Percentiles rank a stretch among this genome's conserved stretches.
phyloP scores from a whole-genome alignment of 1,140 invertebrate genomes.

The Lasioglossum baleicum region DNA sequence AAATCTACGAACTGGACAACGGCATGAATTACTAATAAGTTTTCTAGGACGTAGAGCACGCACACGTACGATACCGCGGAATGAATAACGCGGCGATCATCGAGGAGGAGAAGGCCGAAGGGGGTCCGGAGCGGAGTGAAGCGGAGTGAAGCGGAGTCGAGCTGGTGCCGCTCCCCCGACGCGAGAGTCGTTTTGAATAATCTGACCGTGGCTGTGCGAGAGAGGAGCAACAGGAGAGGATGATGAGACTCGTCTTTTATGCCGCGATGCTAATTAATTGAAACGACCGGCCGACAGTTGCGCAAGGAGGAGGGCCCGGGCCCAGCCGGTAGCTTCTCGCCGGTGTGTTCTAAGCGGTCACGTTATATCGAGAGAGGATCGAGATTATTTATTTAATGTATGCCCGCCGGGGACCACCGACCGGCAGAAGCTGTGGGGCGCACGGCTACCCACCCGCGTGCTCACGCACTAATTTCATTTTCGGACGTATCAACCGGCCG shows the following conservation, averaged over 20 bases:
- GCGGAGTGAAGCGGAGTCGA: not conserved
- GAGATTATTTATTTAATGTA: slow-evolving; percentile 65
- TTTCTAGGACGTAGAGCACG: slow-evolving; percentile 56
- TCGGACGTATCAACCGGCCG: slow-evolving; percentile 40
- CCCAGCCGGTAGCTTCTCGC: slow-evolving; percentile 51
- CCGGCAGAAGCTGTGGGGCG: slow-evolving; percentile 55
- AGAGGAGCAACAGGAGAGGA: slow-evolving; percentile 34
- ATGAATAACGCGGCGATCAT: slow-evolving; percentile 46
- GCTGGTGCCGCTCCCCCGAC: slow-evolving; percentile 26
- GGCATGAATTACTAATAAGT: slow-evolving; percentile 54
- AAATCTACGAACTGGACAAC: slow-evolving; percentile 56
- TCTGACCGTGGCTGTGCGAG: slow-evolving; percentile 31
- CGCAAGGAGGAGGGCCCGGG: slow-evolving; percentile 55
- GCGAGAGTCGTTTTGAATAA: slow-evolving; percentile 60
- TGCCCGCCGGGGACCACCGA: slow-evolving; percentile 56
- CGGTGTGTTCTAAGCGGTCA: slow-evolving; percentile 58
- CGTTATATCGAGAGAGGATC: slow-evolving; percentile 43
- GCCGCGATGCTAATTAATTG: slow-evolving; percentile 65
- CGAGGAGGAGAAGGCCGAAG: no score
- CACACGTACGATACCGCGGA: slow-evolving; percentile 48
- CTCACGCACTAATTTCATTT: slow-evolving; percentile 61
- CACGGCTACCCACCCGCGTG: slow-evolving; percentile 51
- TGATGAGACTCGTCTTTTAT: slow-evolving; percentile 64
- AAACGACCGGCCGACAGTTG: slow-evolving; percentile 65
- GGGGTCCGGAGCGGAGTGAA: no score